Conservation (phyloP, 2,888 invertebrate genomes). For the Fissipunctia ypsillon region DNA sequence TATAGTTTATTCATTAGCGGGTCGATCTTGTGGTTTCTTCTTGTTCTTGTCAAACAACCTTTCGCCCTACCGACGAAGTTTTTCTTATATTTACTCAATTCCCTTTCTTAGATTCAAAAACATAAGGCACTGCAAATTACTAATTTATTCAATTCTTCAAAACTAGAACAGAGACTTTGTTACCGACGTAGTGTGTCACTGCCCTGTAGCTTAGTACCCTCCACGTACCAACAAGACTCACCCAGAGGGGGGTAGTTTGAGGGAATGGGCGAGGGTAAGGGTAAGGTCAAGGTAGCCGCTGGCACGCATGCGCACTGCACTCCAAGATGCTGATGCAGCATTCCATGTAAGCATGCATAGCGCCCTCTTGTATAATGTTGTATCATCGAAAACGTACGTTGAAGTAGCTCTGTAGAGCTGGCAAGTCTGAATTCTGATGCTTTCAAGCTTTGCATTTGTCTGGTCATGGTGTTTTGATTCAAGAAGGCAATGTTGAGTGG, state of each 20-base stretch:
- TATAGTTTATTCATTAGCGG: conserved; percentile 2
- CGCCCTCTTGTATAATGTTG: conserved; percentile 47
- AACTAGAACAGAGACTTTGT: conserved; percentile 62
- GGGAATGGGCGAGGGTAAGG: conserved; percentile 73
- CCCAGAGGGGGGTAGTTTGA: conserved; percentile 52
- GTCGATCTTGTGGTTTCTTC: background rate
- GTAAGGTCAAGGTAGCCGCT: conserved; percentile 85
- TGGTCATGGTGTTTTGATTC: conserved; percentile 20
- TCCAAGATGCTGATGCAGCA: conserved; percentile 71
- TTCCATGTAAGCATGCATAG: conserved; percentile 53
- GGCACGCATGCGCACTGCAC: conserved; percentile 81
- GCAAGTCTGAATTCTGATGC: conserved; percentile 22
- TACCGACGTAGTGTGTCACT: conserved; percentile 61
- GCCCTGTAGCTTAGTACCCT: conserved; percentile 48
- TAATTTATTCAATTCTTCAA: conserved; percentile 29
- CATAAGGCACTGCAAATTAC: background rate
- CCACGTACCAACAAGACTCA: conserved; percentile 54
- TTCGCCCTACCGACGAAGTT: background rate
- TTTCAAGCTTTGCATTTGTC: conserved; percentile 11
- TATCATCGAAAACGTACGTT: conserved; percentile 45
- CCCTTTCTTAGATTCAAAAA: background rate
- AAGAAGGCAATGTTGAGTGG: background rate
- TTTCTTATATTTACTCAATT: conserved; percentile 3
- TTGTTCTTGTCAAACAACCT: background rate
- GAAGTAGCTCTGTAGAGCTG: conserved; percentile 26